Evolutionary conservation across 1,140 invertebrate species (phyloP).

Genomic region (Himalopsyche phryganea): DNA sequence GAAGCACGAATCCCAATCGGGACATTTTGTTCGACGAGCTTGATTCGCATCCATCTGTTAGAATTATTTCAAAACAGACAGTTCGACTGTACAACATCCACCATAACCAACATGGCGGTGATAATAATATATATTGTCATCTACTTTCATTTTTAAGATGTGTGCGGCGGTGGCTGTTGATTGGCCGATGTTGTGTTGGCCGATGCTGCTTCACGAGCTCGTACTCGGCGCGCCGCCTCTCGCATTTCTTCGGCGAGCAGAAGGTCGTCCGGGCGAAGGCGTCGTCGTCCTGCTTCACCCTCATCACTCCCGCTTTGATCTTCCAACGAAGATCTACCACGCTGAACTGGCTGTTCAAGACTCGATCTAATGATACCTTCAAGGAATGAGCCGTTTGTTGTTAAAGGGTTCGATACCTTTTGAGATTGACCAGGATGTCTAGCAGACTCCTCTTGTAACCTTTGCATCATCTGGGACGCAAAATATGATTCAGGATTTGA

Average conservation of each 20-base stretch:
- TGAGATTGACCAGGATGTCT: constrained; percentile 43
- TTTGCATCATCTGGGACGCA: constrained; percentile 77
- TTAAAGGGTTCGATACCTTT: constrained; percentile 51
- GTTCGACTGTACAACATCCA: too few relatives aligned
- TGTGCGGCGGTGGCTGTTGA: constrained; percentile 8
- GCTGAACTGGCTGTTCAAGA: constrained; percentile 60
- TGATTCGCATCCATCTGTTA: too few relatives aligned
- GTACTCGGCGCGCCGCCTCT: constrained; percentile 54
- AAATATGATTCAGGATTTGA: constrained; percentile 65
- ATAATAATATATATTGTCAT: background rate
- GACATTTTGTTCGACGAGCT: too few relatives aligned
- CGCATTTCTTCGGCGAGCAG: constrained; percentile 53
- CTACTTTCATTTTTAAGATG: constrained; percentile 10
- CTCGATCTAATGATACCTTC: constrained; percentile 79
- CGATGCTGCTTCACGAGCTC: constrained; percentile 35
- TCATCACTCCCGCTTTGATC: constrained; percentile 36
- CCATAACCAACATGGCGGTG: too few relatives aligned
- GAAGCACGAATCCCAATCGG: too few relatives aligned
- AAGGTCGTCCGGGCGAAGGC: constrained; percentile 50
- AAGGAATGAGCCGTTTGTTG: constrained; percentile 69
- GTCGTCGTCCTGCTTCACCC: constrained; percentile 36
- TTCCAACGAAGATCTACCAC: constrained; percentile 44
- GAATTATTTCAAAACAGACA: too few relatives aligned
- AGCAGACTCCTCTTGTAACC: constrained; percentile 65
- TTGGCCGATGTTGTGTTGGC: background rate